These are phyloP conservation scores for Tineola bisselliella DNA, from an alignment of 2,888 invertebrate genomes.

Conservation along the genomic window DNA sequence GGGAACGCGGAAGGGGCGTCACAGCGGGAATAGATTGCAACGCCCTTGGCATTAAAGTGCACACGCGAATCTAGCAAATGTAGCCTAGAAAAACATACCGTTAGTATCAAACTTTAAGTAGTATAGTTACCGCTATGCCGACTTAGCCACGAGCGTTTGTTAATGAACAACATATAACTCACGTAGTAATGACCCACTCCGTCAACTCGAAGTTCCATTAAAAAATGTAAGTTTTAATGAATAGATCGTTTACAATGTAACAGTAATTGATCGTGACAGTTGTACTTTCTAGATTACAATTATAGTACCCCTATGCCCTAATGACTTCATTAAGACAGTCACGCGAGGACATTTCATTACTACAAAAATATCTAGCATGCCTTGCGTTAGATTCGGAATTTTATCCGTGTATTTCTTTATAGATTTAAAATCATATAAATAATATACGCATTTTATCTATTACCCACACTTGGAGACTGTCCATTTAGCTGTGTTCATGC, in stretches of 20 bases:
- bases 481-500: too few species aligned
- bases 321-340: slow-evolving; percentile 14
- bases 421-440: too few species aligned
- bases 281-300: slow-evolving; percentile 6
- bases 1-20: slow-evolving; percentile 16
- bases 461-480: too few species aligned
- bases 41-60: slow-evolving; percentile 12
- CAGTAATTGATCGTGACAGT: background rate
- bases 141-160: too few species aligned
- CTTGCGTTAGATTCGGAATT: background rate
- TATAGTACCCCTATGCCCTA: slow-evolving; percentile 13
- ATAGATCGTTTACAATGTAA: background rate
- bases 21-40: slow-evolving; percentile 13
- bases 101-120: background rate
- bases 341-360: slow-evolving; percentile 10
- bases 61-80: slow-evolving; percentile 9
- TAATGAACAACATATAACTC: too few species aligned
- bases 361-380: background rate
- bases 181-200: too few species aligned
- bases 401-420: background rate
- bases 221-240: background rate
- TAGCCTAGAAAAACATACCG: background rate
- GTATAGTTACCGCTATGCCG: too few species aligned
- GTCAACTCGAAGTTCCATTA: too few species aligned
- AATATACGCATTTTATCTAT: too few species aligned